Percentiles rank a stretch among this genome's conserved stretches.
phyloP scores from a whole-genome alignment of 2,888 invertebrate species.

The Eupithecia centaureata region DNA sequence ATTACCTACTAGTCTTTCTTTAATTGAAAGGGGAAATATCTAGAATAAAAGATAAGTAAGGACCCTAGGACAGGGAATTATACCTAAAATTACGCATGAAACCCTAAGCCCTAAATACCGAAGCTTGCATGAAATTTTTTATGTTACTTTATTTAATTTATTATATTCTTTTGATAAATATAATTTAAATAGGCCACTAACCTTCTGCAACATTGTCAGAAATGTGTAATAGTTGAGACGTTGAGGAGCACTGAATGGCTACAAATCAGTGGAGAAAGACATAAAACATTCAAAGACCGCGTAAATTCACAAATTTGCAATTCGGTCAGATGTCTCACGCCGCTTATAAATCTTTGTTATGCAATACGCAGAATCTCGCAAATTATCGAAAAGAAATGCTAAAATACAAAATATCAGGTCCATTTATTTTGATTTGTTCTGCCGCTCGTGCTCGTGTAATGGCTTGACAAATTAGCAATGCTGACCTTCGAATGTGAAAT shows the following conservation, averaged over 20 bases:
- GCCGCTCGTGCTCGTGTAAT: slow-evolving; percentile 26
- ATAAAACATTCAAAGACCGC: slow-evolving; percentile 6
- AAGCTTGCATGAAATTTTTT: too few relatives aligned
- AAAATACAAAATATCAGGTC: slow-evolving; percentile 44
- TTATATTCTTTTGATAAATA: neutral
- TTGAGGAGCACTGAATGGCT: neutral
- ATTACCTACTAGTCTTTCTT: too few relatives aligned
- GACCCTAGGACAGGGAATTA: neutral
- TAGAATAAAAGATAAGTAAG: too few relatives aligned
- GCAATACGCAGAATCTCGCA: slow-evolving; percentile 41
- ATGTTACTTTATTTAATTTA: too few relatives aligned
- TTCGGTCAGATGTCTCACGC: slow-evolving; percentile 44
- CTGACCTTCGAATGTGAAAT: slow-evolving; percentile 35
- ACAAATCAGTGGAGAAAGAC: neutral
- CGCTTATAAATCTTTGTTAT: slow-evolving; percentile 53
- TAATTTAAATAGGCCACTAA: neutral
- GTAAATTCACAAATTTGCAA: slow-evolving; percentile 33
- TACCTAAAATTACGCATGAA: too few relatives aligned
- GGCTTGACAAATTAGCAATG: slow-evolving; percentile 32
- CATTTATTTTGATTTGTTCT: slow-evolving; percentile 40
- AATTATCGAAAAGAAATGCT: slow-evolving; percentile 40
- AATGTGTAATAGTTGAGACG: neutral
- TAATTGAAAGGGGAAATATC: too few relatives aligned
- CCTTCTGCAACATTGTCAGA: neutral
- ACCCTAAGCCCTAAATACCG: too few relatives aligned